Conservation (phyloP, 2,113 vertebrate species). For the Melanerpes aurifrons region DNA sequence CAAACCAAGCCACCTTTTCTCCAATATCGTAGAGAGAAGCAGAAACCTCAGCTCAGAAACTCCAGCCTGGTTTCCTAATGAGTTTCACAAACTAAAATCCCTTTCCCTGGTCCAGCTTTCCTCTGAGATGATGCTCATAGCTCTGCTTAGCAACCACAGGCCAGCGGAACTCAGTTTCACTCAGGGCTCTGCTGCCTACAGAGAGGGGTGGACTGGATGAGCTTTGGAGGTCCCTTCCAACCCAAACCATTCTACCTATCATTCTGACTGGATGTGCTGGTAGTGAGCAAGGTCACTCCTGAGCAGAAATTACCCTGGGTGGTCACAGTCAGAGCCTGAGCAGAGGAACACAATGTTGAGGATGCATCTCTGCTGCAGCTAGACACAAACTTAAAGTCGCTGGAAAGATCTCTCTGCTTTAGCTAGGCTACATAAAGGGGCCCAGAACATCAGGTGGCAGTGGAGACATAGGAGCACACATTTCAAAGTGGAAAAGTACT, state of each 20-base stretch:
- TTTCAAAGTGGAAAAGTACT: neutral
- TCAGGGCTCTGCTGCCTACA: neutral
- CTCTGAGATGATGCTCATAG: neutral
- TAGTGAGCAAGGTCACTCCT: neutral
- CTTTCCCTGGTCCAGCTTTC: neutral
- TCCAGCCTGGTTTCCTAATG: neutral
- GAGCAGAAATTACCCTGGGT: rapidly evolving
- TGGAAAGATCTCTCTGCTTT: neutral
- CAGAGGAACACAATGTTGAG: rapidly evolving
- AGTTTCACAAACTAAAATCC: neutral
- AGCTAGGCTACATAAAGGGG: rapidly evolving
- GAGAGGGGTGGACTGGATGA: too few species aligned
- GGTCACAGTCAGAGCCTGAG: rapidly evolving
- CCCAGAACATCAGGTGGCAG: rapidly evolving
- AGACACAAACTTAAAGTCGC: rapidly evolving
- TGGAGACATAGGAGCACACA: rapidly evolving
- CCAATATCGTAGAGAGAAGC: neutral
- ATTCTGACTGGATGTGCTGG: neutral
- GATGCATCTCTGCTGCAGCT: too few species aligned
- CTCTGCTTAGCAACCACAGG: neutral
- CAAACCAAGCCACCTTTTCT: neutral
- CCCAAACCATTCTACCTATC: too few species aligned
- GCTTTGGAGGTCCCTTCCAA: too few species aligned
- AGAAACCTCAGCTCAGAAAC: neutral
- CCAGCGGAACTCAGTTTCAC: neutral